Evolutionary conservation across 2,113 vertebrate species (phyloP).

Genomic region (Oryctolagus cuniculus): mOryCun1.1 NC_091442.1:55881501-55882000

Average conservation of each 20-base stretch:
- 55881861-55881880: not conserved
- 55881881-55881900: not conserved
- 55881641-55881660: not conserved
- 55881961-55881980: not conserved
- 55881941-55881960: not conserved
- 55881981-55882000: not conserved
- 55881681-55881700: not conserved
- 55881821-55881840: not conserved
- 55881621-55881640: not conserved
- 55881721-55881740: not conserved
- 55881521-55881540: not conserved
- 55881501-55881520: not conserved
- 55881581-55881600: not conserved
- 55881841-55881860: no score
- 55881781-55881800: not conserved
- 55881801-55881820: not conserved
- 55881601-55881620: not conserved
- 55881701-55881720: not conserved
- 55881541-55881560: not conserved
- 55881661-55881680: not conserved
- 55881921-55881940: not conserved
- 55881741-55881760: not conserved
- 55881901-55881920: not conserved
- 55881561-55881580: not conserved
- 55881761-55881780: not conserved